Evolutionary conservation across 2,888 invertebrate genomes (phyloP).

Genomic region (Rhagophthalmus giganteus): DNA sequence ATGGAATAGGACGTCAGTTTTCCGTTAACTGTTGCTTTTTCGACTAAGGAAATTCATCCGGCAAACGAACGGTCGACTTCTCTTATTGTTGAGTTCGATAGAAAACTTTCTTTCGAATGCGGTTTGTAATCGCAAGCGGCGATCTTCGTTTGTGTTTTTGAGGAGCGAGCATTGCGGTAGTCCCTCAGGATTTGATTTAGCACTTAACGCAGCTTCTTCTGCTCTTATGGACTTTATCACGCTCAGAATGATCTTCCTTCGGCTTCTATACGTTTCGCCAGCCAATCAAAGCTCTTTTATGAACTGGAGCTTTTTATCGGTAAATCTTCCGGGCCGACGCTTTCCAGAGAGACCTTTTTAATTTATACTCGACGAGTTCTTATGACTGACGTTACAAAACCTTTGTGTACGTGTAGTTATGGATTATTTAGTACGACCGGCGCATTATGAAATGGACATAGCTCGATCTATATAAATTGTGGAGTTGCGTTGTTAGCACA

Average conservation of each 20-base stretch:
- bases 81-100: background rate
- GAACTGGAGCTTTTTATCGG: slow-evolving; percentile 12
- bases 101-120: background rate
- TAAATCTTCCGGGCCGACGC: slow-evolving; percentile 12
- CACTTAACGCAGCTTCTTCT: background rate
- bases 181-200: background rate
- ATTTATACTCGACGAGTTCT: too few species aligned
- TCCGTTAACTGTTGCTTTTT: too few species aligned
- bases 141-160: background rate
- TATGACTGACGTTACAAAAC: too few species aligned
- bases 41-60: too few species aligned
- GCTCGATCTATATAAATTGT: too few species aligned
- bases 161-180: background rate
- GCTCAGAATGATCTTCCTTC: slow-evolving; percentile 10
- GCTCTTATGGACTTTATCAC: background rate
- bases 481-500: too few species aligned
- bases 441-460: too few species aligned
- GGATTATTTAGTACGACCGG: too few species aligned
- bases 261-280: slow-evolving; percentile 1
- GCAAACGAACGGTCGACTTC: background rate
- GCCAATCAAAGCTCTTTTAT: slow-evolving; percentile 23
- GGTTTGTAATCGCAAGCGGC: background rate
- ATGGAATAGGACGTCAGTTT: too few species aligned
- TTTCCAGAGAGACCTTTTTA: slow-evolving; percentile 7
- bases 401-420: too few species aligned